Evolutionary conservation across 2,888 invertebrate species (phyloP).

Genomic region (Quadroppia sp.): DNA sequence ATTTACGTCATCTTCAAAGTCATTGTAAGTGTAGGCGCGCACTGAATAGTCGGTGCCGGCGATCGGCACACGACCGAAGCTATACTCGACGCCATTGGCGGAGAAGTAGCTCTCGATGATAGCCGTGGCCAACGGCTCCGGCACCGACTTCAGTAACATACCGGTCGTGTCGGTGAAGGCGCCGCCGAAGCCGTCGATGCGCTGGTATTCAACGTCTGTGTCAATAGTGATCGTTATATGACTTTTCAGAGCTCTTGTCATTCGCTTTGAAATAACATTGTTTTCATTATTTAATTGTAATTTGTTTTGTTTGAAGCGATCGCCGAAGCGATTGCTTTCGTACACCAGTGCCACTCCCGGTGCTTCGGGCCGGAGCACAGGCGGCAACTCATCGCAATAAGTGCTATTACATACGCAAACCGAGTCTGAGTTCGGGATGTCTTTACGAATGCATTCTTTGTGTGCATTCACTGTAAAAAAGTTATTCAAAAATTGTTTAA

Average conservation of each 20-base stretch:
- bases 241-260: neutral
- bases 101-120: constrained; percentile 55
- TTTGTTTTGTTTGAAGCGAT: constrained; percentile 59
- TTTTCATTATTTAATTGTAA: neutral
- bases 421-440: constrained; percentile 50
- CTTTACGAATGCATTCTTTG: constrained; percentile 47
- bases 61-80: constrained; percentile 73
- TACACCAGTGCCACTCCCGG: constrained; percentile 58
- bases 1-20: constrained; percentile 58
- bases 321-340: constrained; percentile 61
- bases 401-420: constrained; percentile 66
- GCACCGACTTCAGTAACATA: constrained; percentile 66
- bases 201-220: constrained; percentile 58
- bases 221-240: constrained; percentile 46
- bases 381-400: constrained; percentile 66
- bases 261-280: neutral
- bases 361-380: constrained; percentile 55
- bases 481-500: neutral
- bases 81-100: constrained; percentile 68
- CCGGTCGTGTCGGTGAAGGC: constrained; percentile 70
- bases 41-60: constrained; percentile 83
- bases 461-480: neutral
- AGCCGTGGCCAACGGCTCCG: constrained; percentile 57
- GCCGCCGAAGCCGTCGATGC: constrained; percentile 77
- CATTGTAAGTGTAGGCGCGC: constrained; percentile 72